Evolutionary conservation across 2,888 invertebrate species (phyloP).

Genomic region (Drosophila differens): DNA sequence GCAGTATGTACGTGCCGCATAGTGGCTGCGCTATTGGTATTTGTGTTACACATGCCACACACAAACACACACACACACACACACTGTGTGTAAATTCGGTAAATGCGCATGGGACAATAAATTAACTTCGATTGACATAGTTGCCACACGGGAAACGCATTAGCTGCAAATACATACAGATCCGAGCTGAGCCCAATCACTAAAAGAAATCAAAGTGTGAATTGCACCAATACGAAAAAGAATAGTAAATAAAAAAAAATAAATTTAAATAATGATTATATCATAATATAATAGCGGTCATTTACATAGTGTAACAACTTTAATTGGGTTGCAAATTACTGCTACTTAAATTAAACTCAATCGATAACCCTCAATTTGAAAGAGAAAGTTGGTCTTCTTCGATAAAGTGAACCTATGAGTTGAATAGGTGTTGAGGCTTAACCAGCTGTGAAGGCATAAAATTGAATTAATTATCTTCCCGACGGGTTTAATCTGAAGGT

Average conservation of each 20-base stretch:
- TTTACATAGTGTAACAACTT: not conserved
- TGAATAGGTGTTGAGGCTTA: too few species aligned
- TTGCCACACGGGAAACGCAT: constrained; percentile 42
- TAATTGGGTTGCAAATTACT: not conserved
- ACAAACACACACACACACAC: constrained; percentile 16
- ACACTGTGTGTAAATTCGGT: constrained; percentile 16
- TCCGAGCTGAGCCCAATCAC: constrained; percentile 28
- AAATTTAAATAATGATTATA: not conserved
- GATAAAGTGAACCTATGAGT: not conserved
- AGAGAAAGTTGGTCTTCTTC: not conserved
- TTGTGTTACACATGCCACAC: constrained; percentile 60
- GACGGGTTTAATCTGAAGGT: not conserved
- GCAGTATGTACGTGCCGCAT: constrained; percentile 4
- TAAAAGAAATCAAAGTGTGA: constrained; percentile 18
- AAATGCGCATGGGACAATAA: constrained; percentile 76
- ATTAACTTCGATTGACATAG: constrained; percentile 78
- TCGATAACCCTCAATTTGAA: not conserved
- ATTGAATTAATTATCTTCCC: not conserved
- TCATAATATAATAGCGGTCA: not conserved
- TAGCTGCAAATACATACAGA: constrained; percentile 29
- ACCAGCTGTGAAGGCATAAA: not conserved
- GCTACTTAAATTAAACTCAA: not conserved
- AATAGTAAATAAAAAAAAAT: not conserved
- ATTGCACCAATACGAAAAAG: not conserved
- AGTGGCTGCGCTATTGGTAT: constrained; percentile 49